A percentile compares a stretch with the other conserved stretches of the same genome.
Evolutionary conservation across 2,888 invertebrate genomes (phyloP).

Genomic region (Coenonympha arcania): DNA sequence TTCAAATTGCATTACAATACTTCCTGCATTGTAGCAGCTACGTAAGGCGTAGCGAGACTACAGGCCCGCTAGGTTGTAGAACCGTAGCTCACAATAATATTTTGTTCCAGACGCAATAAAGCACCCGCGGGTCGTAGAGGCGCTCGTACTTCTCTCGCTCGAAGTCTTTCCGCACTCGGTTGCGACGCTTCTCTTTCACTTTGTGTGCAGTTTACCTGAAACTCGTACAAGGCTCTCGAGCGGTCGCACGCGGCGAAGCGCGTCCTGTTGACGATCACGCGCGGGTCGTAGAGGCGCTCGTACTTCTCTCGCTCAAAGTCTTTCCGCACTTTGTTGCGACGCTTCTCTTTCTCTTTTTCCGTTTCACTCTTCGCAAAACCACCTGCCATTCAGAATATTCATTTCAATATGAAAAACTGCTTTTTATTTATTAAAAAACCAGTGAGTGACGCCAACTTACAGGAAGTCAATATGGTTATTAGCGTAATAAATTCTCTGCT

Average conservation of each 20-base stretch:
- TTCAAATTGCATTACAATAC: no score
- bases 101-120: no score
- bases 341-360: constrained; percentile 48
- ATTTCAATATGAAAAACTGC: background rate
- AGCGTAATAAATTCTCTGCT: constrained; percentile 41
- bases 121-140: constrained; percentile 51
- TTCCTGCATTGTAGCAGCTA: no score
- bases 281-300: constrained; percentile 51
- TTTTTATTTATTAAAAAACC: background rate
- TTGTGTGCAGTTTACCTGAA: constrained; percentile 37
- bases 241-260: constrained; percentile 60
- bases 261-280: constrained; percentile 58
- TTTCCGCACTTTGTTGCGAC: constrained; percentile 42
- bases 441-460: constrained; percentile 36
- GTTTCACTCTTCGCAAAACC: constrained; percentile 46
- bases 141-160: constrained; percentile 57
- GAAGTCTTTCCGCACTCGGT: constrained; percentile 43
- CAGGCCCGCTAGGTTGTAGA: no score
- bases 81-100: no score
- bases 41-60: no score
- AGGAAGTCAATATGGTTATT: constrained; percentile 38
- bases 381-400: constrained; percentile 29
- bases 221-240: constrained; percentile 49
- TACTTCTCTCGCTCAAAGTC: constrained; percentile 57
- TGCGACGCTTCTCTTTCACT: constrained; percentile 34